These are phyloP conservation scores for Centropus unirufus DNA, from an alignment of 2,113 vertebrate genomes.

Conservation along the genomic window DNA sequence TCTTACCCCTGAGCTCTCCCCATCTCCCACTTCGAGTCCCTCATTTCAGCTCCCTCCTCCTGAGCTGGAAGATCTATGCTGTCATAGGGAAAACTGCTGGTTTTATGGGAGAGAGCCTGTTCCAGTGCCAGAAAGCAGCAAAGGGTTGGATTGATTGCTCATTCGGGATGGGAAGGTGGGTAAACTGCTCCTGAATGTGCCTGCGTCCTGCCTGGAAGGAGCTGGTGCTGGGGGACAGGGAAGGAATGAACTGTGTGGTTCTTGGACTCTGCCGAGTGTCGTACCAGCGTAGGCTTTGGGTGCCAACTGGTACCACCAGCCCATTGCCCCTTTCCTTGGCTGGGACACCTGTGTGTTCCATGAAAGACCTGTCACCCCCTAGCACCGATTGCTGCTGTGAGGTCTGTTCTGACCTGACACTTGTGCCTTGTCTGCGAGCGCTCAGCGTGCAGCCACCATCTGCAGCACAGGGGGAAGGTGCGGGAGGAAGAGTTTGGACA, in stretches of 20 bases:
- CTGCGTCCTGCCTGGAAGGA: neutral
- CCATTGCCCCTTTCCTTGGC: neutral
- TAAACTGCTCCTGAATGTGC: neutral
- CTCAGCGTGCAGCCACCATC: neutral
- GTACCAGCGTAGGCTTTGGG: rapidly evolving
- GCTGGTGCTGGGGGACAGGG: neutral
- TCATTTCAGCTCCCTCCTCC: neutral
- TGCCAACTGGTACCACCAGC: neutral
- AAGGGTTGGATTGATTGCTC: neutral
- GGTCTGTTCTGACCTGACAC: neutral
- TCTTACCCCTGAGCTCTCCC: neutral
- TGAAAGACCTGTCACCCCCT: rapidly evolving
- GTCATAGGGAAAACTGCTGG: neutral
- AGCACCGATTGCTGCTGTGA: rapidly evolving
- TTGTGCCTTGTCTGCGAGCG: neutral
- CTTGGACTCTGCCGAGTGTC: neutral
- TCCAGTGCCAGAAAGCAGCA: neutral
- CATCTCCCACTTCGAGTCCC: neutral
- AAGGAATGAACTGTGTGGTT: neutral
- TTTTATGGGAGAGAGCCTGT: neutral
- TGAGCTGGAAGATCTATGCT: neutral
- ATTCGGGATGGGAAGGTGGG: neutral
- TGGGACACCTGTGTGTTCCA: rapidly evolving
- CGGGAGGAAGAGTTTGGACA: neutral
- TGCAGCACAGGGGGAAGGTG: neutral